A percentile compares a stretch with the other conserved stretches of the same genome.
Evolutionary conservation across 2,888 invertebrate species (phyloP).

Genomic region (Lycia hirtaria): DNA sequence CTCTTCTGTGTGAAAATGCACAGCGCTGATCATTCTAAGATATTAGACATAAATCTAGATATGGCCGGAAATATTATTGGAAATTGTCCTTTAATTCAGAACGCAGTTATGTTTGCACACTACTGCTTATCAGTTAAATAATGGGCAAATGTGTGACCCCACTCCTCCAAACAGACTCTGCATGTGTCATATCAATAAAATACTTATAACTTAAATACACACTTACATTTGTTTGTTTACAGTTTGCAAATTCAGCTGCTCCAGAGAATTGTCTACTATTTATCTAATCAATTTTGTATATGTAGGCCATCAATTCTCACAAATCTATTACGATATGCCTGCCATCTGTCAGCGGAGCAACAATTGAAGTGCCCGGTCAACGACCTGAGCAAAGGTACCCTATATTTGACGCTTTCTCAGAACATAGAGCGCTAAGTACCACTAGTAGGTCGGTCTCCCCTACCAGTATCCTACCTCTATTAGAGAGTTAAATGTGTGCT

Average conservation of each 20-base stretch:
- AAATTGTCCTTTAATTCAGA: too few relatives aligned
- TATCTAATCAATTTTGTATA: conserved; percentile 48
- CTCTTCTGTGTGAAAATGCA: too few relatives aligned
- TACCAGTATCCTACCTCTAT: not conserved
- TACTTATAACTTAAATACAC: too few relatives aligned
- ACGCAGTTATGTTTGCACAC: too few relatives aligned
- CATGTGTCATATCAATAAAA: too few relatives aligned
- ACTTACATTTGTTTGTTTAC: not conserved
- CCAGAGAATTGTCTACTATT: conserved; percentile 25
- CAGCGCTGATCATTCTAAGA: too few relatives aligned
- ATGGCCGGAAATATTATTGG: too few relatives aligned
- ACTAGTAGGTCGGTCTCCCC: not conserved
- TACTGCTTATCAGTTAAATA: too few relatives aligned
- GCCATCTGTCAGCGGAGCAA: conserved; percentile 44
- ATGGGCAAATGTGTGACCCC: too few relatives aligned
- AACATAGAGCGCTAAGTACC: not conserved
- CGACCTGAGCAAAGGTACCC: conserved; percentile 27
- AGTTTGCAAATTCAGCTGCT: conserved; percentile 20
- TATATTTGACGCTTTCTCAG: conserved; percentile 17
- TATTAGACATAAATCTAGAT: too few relatives aligned
- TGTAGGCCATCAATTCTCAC: conserved; percentile 57
- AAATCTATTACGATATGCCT: conserved; percentile 54
- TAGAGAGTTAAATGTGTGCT: not conserved
- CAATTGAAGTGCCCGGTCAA: conserved; percentile 36
- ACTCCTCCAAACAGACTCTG: too few relatives aligned